Percentiles rank a stretch among this genome's conserved stretches.
phyloP scores from a whole-genome alignment of 2,113 vertebrate genomes.

The Ailurus styani region DNA sequence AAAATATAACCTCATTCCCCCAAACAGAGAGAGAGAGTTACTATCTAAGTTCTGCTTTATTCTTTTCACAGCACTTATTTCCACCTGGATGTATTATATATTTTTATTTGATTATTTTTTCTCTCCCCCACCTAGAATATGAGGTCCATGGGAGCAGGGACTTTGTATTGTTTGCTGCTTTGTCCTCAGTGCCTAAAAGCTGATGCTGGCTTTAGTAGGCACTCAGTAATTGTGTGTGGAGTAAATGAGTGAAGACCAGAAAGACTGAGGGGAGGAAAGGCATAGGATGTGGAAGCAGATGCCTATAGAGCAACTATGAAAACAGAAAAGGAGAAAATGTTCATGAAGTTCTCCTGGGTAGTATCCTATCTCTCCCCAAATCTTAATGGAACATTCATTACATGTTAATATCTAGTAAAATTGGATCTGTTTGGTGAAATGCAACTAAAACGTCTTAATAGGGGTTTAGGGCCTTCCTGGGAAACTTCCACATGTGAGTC shows the following conservation, averaged over 20 bases:
- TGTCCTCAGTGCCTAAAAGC: background rate
- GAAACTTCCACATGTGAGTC: background rate
- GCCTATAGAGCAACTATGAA: background rate
- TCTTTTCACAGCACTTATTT: background rate
- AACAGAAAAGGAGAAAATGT: background rate
- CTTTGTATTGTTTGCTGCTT: background rate
- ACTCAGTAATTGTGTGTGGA: background rate
- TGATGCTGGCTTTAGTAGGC: background rate
- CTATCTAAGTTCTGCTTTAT: background rate
- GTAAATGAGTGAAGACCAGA: background rate
- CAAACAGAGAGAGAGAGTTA: background rate
- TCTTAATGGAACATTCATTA: background rate
- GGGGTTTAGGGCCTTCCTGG: background rate
- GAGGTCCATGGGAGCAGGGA: background rate
- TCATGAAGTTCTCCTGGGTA: background rate
- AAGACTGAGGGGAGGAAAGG: background rate
- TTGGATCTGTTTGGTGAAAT: background rate
- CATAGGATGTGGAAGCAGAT: background rate
- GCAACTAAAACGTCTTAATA: background rate
- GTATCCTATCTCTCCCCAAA: background rate
- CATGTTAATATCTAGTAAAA: background rate
- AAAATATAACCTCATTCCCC: background rate
- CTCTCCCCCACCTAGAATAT: background rate
- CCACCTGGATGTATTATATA: background rate
- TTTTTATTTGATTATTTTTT: background rate